Evolutionary conservation across 92 coral and sea anemone genomes (phyloP), one percentile per base, ranked within the genome.

Genomic region (Zoanthus gigantus): DNA sequence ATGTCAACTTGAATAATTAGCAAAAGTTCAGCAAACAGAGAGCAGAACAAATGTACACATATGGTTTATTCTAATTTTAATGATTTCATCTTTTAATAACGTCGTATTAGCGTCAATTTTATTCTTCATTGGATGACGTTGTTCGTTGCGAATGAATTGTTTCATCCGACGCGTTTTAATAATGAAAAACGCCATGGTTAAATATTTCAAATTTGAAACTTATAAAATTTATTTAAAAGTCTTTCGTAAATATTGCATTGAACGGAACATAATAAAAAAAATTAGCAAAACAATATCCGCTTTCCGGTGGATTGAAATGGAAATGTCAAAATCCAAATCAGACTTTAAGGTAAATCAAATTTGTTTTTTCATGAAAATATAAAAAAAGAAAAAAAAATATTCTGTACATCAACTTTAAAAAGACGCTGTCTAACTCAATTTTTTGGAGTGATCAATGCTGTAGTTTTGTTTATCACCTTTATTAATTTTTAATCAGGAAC

Each of bases 1-100:
- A 77, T 23, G 82, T 77, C 82, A 34, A 29, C 48, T 77, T 54
- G 14, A 74, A 56, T 77, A 77, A 77, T 77, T 77, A 56, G 68
- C 29, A 13, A 48, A 53, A 53, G 46, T 53, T 77, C 34, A 14
- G 82, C 14, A 56, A 53, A 77, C 82, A 52, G 57, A 45, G 52
- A 68, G 7, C 14, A 29, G 18, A 13, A 32, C 52, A 72, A 73
- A 47, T 47, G 79, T 44, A 74, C 60, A 47, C 68, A 29, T 29
- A 30, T 29, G 47, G 37, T 23, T 14, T 0, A 14, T 10, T 13
- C 10, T 6, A 13, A 29, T 77, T 12, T 42, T 29, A 16, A 1
- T 73, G 53, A 45, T 53, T 76, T 73, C 54, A 73, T 37, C 77
- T 73, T 73, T 46, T 73, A 73, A 42, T 73, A 48, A 42, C 13